These are phyloP conservation scores for Brachionus sp. DNA, from an alignment of 1,140 invertebrate species.

Conservation along the genomic window DNA sequence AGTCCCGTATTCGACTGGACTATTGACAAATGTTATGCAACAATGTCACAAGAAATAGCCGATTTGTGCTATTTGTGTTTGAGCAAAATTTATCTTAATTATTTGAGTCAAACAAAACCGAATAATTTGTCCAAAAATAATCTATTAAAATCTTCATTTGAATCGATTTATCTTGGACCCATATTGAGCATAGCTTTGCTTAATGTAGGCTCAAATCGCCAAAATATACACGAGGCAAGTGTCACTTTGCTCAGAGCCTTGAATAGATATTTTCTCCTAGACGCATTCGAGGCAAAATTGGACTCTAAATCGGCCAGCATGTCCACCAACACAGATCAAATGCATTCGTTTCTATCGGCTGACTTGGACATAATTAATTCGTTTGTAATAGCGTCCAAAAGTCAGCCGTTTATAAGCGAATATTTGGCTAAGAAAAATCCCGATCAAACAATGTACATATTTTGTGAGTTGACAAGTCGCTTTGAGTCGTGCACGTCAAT, in stretches of 20 bases:
- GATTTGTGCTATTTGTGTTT: slow-evolving; percentile 91
- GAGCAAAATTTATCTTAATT: slow-evolving; percentile 80
- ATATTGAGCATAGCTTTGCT: slow-evolving; percentile 94
- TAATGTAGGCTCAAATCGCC: slow-evolving; percentile 86
- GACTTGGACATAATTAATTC: slow-evolving; percentile 66
- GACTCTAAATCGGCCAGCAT: neutral
- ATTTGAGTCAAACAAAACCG: slow-evolving; percentile 10
- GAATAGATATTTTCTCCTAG: slow-evolving; percentile 85
- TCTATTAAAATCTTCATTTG: neutral
- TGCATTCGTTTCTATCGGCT: neutral
- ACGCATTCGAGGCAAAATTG: slow-evolving; percentile 53
- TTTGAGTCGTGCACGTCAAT: neutral
- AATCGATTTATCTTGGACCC: slow-evolving; percentile 73
- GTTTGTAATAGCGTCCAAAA: slow-evolving; percentile 78
- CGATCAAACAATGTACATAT: slow-evolving; percentile 96
- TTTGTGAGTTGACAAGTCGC: slow-evolving; percentile 72
- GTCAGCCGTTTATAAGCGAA: slow-evolving; percentile 82
- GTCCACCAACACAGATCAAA: slow-evolving; percentile 48
- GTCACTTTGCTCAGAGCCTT: slow-evolving; percentile 86
- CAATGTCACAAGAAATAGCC: slow-evolving; percentile 78
- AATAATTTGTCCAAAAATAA: slow-evolving; percentile 4
- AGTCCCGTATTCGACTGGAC: slow-evolving; percentile 73
- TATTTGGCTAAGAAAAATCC: slow-evolving; percentile 88
- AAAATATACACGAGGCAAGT: slow-evolving; percentile 84
- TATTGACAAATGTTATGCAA: slow-evolving; percentile 87